Evolutionary conservation across 2,797 vertebrate species (phyloP).

Genomic region (Microhierax caerulescens): DNA sequence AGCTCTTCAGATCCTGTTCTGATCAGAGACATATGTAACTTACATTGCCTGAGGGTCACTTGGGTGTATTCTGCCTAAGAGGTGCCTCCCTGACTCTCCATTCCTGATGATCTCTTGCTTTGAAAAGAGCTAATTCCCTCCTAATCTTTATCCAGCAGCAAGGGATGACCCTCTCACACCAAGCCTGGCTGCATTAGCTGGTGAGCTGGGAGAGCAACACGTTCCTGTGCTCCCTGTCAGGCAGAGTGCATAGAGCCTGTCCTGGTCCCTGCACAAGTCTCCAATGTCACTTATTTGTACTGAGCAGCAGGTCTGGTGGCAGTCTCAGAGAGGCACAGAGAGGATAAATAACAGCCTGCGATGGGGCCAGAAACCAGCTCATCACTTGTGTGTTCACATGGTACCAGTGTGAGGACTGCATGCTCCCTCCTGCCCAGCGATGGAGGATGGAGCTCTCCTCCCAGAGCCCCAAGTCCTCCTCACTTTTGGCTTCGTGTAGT

Average conservation of each 20-base stretch:
- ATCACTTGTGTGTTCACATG: accelerated
- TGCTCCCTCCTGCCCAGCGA: neutral
- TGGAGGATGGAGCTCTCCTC: neutral
- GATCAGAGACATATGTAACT: accelerated
- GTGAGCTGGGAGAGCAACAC: neutral
- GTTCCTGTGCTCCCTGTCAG: neutral
- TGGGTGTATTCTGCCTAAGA: neutral
- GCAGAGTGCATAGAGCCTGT: neutral
- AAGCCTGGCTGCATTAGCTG: neutral
- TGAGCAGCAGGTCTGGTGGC: neutral
- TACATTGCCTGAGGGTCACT: neutral
- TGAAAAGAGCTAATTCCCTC: neutral
- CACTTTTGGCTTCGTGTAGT: neutral
- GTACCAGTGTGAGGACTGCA: accelerated
- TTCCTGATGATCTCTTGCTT: neutral
- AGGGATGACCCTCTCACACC: neutral
- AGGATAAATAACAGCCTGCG: neutral
- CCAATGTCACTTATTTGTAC: neutral
- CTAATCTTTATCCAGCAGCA: neutral
- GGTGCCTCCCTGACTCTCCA: neutral
- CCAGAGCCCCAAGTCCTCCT: neutral
- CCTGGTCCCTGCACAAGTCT: neutral
- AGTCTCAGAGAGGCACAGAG: neutral
- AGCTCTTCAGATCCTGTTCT: neutral
- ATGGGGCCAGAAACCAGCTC: neutral